Conservation (phyloP, 2,797 vertebrate genomes). For the Acipenser transmontanus region DNA sequence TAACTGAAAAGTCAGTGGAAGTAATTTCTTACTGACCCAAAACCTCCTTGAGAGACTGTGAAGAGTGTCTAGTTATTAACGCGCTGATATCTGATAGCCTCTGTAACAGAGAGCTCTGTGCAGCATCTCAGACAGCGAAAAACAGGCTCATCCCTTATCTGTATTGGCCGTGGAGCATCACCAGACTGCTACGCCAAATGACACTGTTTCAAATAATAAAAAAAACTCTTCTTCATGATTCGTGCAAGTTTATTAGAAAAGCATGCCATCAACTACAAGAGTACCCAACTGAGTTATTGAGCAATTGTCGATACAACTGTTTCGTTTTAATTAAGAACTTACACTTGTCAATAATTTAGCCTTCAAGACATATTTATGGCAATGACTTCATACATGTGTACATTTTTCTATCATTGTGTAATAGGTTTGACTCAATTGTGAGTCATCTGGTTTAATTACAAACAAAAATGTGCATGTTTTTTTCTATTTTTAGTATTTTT, state of each 20-base stretch:
- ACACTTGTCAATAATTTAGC: background rate
- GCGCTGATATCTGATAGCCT: slow-evolving; percentile 55
- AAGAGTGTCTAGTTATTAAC: slow-evolving; percentile 49
- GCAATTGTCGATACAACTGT: background rate
- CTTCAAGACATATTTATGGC: background rate
- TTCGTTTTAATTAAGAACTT: background rate
- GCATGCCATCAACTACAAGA: background rate
- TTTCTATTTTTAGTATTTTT: background rate
- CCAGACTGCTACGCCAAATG: slow-evolving; percentile 43
- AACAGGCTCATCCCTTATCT: slow-evolving; percentile 32
- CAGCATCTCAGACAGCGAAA: slow-evolving; percentile 25
- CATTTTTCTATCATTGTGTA: background rate
- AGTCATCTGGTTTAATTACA: background rate
- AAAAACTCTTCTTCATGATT: background rate
- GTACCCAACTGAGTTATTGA: background rate
- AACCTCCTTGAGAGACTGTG: slow-evolving; percentile 37
- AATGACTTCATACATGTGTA: slow-evolving; percentile 2
- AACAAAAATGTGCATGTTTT: background rate
- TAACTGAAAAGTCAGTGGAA: slow-evolving; percentile 41
- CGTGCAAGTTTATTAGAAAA: background rate
- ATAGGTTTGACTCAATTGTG: background rate
- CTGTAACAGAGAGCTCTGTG: slow-evolving; percentile 51
- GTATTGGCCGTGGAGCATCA: slow-evolving; percentile 2
- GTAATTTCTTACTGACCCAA: slow-evolving; percentile 41
- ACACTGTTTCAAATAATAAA: slow-evolving; percentile 7